Conservation (phyloP, 2,888 invertebrate genomes). For the Diabrotica balteata region DNA sequence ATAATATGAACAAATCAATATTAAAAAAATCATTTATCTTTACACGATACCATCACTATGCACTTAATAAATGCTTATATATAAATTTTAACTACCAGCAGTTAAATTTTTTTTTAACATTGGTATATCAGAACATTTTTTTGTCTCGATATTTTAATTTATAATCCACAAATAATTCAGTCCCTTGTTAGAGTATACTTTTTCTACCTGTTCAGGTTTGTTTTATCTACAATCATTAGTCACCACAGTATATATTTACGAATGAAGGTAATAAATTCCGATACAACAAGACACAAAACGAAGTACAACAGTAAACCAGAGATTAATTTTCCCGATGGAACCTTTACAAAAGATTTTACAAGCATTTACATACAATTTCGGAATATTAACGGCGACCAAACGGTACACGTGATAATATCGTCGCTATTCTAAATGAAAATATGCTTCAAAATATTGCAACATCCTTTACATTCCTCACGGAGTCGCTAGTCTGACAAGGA, state of each 20-base stretch:
- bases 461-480: neutral
- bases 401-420: slow-evolving; percentile 12
- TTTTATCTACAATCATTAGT: slow-evolving; percentile 5
- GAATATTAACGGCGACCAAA: slow-evolving; percentile 13
- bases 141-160: too few species aligned
- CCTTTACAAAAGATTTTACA: slow-evolving; percentile 16
- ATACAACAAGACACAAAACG: slow-evolving; percentile 2
- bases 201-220: neutral
- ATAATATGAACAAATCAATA: too few species aligned
- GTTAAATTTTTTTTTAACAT: too few species aligned
- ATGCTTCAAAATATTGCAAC: slow-evolving; percentile 11
- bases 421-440: slow-evolving; percentile 16
- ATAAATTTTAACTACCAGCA: too few species aligned
- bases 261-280: slow-evolving; percentile 2
- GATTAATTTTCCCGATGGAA: slow-evolving; percentile 4
- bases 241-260: slow-evolving; percentile 6
- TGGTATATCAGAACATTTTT: too few species aligned
- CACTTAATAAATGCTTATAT: too few species aligned
- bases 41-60: too few species aligned
- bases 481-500: neutral
- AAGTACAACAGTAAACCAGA: neutral
- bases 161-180: too few species aligned
- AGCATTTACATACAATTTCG: slow-evolving; percentile 18
- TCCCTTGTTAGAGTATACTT: too few species aligned
- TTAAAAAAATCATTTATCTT: too few species aligned